These are phyloP conservation scores for Gandaritis pyraliata DNA, from an alignment of 2,888 invertebrate species.

Conservation along the genomic window DNA sequence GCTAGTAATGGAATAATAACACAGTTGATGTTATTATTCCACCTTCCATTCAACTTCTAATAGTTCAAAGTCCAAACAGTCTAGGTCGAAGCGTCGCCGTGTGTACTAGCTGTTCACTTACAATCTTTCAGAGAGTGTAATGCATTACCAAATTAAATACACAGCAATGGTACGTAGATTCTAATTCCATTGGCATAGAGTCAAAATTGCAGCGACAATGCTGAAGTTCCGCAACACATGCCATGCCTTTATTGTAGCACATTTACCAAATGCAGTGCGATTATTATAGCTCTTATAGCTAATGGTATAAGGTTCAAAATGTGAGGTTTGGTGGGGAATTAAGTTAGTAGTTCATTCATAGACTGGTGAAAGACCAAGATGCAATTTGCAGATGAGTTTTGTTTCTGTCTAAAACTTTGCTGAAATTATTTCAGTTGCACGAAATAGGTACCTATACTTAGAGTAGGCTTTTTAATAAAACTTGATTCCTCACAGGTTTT, in stretches of 20 bases:
- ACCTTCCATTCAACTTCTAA: too few species aligned
- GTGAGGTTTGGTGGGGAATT: background rate
- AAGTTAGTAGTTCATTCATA: slow-evolving; percentile 21
- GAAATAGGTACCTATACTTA: too few species aligned
- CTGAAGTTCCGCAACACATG: slow-evolving; percentile 15
- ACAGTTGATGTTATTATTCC: too few species aligned
- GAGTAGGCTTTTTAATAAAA: too few species aligned
- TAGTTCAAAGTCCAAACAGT: too few species aligned
- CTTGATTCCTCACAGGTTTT: too few species aligned
- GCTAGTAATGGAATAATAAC: too few species aligned
- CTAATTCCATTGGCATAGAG: slow-evolving; percentile 22
- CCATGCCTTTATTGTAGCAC: slow-evolving; percentile 23
- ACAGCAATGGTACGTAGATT: slow-evolving; percentile 20
- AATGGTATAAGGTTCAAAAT: slow-evolving; percentile 19
- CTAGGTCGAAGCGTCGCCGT: too few species aligned
- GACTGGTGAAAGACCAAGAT: slow-evolving; percentile 31
- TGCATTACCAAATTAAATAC: slow-evolving; percentile 30
- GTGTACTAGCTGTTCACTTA: slow-evolving; percentile 11
- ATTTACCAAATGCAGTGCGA: slow-evolving; percentile 3
- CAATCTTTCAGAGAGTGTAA: slow-evolving; percentile 9
- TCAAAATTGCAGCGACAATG: slow-evolving; percentile 14
- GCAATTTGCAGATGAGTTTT: slow-evolving; percentile 32
- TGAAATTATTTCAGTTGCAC: slow-evolving; percentile 1
- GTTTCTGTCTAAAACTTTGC: slow-evolving; percentile 16
- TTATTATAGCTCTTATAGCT: slow-evolving; percentile 4